Percentiles rank a stretch among this genome's conserved stretches.
phyloP scores from a whole-genome alignment of 2,113 vertebrate genomes.

The Chrysochloris asiatica region DNA sequence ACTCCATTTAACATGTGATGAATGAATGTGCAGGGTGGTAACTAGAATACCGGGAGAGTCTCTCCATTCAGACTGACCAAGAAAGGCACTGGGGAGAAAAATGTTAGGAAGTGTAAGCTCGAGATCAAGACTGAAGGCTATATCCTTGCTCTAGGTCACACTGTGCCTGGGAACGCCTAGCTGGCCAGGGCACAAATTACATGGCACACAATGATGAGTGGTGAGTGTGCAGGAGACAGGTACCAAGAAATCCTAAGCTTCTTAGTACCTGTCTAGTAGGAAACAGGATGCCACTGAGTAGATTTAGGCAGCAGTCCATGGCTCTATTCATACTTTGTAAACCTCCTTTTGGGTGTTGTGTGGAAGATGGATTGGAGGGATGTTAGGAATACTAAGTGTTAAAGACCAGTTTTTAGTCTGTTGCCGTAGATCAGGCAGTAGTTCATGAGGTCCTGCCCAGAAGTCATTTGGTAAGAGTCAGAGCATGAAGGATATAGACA shows the following conservation, averaged over 20 bases:
- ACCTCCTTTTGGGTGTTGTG: not conserved
- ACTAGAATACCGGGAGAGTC: not conserved
- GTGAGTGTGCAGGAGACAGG: not conserved
- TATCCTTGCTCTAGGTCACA: fast-evolving
- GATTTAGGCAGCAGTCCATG: no score
- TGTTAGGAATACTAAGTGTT: fast-evolving
- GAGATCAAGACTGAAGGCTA: not conserved
- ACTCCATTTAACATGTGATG: not conserved
- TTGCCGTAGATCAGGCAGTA: not conserved
- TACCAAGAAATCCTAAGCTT: not conserved
- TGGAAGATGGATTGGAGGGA: not conserved
- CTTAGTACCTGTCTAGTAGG: fast-evolving
- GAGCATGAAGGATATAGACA: fast-evolving
- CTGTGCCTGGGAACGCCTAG: not conserved
- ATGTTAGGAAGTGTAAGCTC: not conserved
- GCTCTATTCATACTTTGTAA: not conserved
- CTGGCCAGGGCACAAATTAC: not conserved
- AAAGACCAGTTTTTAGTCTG: not conserved
- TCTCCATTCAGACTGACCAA: not conserved
- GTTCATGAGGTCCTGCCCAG: not conserved
- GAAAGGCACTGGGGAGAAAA: not conserved
- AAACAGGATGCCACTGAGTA: not conserved
- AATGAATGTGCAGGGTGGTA: not conserved
- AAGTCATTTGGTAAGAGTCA: no score
- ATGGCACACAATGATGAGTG: no score